Percentiles rank a stretch among this genome's conserved stretches.
Conservation (phyloP, 2,113 vertebrate species). For the Amazona vittata region DNA sequence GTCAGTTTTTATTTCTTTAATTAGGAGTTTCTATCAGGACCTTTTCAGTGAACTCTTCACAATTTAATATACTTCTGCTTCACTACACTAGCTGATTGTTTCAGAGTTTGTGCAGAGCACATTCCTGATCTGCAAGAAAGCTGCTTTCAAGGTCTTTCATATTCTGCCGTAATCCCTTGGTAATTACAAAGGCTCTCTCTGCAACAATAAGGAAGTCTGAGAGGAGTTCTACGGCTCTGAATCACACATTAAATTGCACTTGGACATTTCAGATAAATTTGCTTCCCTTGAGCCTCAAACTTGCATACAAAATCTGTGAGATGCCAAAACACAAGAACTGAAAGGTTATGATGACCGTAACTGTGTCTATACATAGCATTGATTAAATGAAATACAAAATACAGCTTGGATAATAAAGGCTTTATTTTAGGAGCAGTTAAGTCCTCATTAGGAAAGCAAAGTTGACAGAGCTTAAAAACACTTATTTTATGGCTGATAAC, state of each 20-base stretch:
- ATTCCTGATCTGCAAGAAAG: conserved; percentile 68
- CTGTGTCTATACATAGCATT: conserved; percentile 22
- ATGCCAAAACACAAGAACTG: conserved; percentile 49
- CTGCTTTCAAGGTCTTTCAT: conserved; percentile 55
- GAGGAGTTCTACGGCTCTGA: conserved; percentile 36
- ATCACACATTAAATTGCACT: conserved; percentile 26
- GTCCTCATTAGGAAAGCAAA: conserved; percentile 51
- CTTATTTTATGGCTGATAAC: conserved; percentile 15
- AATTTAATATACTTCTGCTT: conserved; percentile 70
- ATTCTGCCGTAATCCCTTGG: conserved; percentile 67
- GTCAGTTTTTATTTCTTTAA: conserved; percentile 74
- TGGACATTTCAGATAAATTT: conserved; percentile 62
- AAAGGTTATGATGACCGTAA: conserved; percentile 34
- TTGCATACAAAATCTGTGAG: conserved; percentile 25
- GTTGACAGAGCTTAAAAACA: conserved; percentile 45
- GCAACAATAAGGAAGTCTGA: conserved; percentile 69
- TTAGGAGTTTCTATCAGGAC: conserved; percentile 69
- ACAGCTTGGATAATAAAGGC: conserved; percentile 23
- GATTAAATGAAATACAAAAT: conserved; percentile 51
- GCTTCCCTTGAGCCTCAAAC: conserved; percentile 44
- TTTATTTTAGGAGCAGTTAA: conserved; percentile 22
- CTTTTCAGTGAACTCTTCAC: conserved; percentile 70
- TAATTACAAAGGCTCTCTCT: conserved; percentile 72
- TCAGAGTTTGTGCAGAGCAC: conserved; percentile 50
- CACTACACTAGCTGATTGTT: conserved; percentile 56